phyloP scores from a whole-genome alignment of 2,113 vertebrate genomes.

The Orientallactaga bullata region DNA sequence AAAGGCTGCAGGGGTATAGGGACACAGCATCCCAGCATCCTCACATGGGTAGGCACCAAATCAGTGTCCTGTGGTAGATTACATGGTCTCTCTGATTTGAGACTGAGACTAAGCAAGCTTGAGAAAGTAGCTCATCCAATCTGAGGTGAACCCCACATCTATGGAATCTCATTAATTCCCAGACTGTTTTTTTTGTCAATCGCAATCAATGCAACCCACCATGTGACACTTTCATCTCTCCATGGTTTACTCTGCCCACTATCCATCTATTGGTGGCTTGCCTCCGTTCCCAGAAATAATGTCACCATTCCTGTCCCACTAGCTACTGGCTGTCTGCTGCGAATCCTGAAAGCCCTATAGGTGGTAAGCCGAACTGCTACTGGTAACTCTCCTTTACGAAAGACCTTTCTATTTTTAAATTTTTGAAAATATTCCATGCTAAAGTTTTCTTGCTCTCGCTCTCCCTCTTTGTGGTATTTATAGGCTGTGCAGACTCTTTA shows the following conservation, averaged over 20 bases:
- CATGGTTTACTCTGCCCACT: neutral
- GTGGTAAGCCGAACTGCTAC: conserved; percentile 60
- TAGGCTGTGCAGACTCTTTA: conserved; percentile 69
- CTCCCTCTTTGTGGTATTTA: conserved; percentile 78
- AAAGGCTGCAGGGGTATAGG: neutral
- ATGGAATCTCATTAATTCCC: conserved; percentile 75
- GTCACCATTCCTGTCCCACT: neutral
- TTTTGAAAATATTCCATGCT: conserved; percentile 77
- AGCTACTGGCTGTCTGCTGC: conserved; percentile 19
- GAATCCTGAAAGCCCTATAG: conserved; percentile 63
- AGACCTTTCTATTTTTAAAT: conserved; percentile 81
- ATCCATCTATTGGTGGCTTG: conserved; percentile 46
- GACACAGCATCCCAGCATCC: neutral
- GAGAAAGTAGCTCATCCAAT: conserved; percentile 80
- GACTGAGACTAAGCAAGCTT: conserved; percentile 75
- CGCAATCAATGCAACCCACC: conserved; percentile 44
- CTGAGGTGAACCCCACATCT: conserved; percentile 49
- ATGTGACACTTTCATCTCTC: conserved; percentile 44
- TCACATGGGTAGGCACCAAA: conserved; percentile 23
- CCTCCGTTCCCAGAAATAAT: conserved; percentile 73
- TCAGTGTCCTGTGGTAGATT: neutral
- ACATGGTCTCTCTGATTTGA: conserved; percentile 69
- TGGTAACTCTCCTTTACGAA: conserved; percentile 52
- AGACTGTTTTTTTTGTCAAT: conserved; percentile 69
- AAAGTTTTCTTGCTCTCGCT: conserved; percentile 64